Evolutionary conservation across 2,888 invertebrate genomes (phyloP).

Genomic region (Ryuthela nishihirai): DNA sequence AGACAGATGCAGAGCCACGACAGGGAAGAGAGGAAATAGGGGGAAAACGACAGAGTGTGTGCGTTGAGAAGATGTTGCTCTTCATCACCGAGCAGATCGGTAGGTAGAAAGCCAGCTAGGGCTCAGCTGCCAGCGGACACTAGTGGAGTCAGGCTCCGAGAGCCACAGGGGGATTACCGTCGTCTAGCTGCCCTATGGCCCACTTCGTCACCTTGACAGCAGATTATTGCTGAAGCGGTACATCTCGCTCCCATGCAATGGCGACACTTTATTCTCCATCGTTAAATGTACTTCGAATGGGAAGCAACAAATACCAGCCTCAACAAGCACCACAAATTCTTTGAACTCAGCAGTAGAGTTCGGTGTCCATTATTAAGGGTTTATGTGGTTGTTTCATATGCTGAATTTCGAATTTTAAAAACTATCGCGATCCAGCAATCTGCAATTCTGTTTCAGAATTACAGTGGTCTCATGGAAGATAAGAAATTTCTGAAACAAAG

Average conservation of each 20-base stretch:
- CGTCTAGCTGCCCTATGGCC: constrained; percentile 30
- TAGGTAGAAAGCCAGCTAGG: not conserved
- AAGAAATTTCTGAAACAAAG: no score
- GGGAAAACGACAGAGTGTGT: no score
- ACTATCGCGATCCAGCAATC: no score
- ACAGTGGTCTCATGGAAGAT: no score
- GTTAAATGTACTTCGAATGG: constrained; percentile 20
- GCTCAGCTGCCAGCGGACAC: constrained; percentile 11
- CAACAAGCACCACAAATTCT: constrained; percentile 24
- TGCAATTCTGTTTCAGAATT: no score
- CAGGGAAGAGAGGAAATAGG: no score
- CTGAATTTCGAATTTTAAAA: no score
- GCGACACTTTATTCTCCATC: constrained; percentile 28
- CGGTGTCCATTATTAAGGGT: no score
- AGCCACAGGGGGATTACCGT: constrained; percentile 22
- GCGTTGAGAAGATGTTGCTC: constrained; percentile 22
- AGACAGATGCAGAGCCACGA: no score
- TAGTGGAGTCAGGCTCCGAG: no score
- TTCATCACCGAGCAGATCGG: constrained; percentile 18
- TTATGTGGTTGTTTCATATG: no score
- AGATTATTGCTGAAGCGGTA: constrained; percentile 31
- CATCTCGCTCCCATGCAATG: constrained; percentile 17
- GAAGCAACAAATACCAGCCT: constrained; percentile 16
- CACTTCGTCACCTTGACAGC: constrained; percentile 36
- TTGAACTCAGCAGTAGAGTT: no score